Percentiles rank a stretch among this genome's conserved stretches.
These are phyloP conservation scores for Sylvilagus bachmani DNA, from an alignment of 2,113 vertebrate species.

Conservation along the genomic window DNA sequence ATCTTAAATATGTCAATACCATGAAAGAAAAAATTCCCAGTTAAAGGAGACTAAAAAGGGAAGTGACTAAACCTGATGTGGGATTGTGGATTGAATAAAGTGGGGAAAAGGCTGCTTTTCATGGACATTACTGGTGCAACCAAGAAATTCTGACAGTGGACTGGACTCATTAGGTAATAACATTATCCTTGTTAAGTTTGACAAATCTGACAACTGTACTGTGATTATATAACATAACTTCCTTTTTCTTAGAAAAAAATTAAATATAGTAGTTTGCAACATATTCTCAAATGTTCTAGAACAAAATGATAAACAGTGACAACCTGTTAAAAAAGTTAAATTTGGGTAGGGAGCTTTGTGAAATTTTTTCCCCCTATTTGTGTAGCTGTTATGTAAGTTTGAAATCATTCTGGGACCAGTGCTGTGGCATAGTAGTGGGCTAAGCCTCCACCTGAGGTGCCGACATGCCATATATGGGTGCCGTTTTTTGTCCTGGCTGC, in stretches of 20 bases:
- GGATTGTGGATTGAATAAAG: not conserved
- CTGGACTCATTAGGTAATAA: not conserved
- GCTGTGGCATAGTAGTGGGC: too few relatives aligned
- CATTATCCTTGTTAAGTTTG: not conserved
- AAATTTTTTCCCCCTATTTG: constrained; percentile 3
- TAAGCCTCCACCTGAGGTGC: too few relatives aligned
- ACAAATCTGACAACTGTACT: not conserved
- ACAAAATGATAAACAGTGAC: not conserved
- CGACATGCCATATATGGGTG: too few relatives aligned
- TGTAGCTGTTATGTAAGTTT: not conserved
- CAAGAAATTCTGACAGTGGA: not conserved
- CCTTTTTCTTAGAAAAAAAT: not conserved
- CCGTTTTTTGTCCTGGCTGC: too few relatives aligned
- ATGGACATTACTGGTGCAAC: not conserved
- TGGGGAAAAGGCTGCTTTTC: not conserved
- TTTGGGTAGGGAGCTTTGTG: not conserved
- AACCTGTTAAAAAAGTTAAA: constrained; percentile 23
- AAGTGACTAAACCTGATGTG: not conserved
- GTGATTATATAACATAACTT: not conserved
- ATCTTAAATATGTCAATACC: not conserved
- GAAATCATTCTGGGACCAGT: constrained; percentile 34
- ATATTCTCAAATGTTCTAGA: constrained; percentile 21
- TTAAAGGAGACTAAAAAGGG: not conserved
- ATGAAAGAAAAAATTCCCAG: constrained; percentile 7
- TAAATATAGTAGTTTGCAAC: not conserved